These are phyloP conservation scores for Syngnathus scovelli DNA, from an alignment of 2,113 vertebrate genomes.

Conservation along the genomic window DNA sequence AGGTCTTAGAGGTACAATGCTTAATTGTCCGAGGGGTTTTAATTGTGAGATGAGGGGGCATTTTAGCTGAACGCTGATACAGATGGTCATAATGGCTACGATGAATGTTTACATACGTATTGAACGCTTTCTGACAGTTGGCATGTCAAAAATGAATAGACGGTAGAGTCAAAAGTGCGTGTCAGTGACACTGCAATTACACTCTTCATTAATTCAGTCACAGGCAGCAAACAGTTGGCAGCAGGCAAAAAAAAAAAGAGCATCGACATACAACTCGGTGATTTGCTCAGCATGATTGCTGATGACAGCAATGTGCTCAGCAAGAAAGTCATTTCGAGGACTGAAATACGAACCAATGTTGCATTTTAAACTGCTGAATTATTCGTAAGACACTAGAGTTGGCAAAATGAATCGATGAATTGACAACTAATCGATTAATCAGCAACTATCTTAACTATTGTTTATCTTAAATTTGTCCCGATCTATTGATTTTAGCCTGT, in stretches of 20 bases:
- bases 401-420: not conserved
- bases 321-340: conserved; percentile 41
- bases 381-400: conserved; percentile 5
- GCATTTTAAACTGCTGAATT: conserved; percentile 15
- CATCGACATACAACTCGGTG: conserved; percentile 38
- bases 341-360: conserved; percentile 11
- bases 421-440: too few relatives aligned
- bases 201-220: conserved; percentile 52
- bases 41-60: not conserved
- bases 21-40: not conserved
- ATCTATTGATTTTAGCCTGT: too few relatives aligned
- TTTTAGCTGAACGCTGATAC: conserved; percentile 16
- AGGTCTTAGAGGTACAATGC: not conserved
- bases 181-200: conserved; percentile 45
- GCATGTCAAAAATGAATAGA: conserved; percentile 32
- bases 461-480: too few relatives aligned
- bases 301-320: conserved; percentile 45
- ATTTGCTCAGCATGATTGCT: conserved; percentile 35
- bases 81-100: conserved; percentile 39
- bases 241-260: conserved; percentile 19
- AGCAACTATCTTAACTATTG: too few relatives aligned
- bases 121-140: conserved; percentile 51
- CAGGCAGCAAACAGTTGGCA: conserved; percentile 46
- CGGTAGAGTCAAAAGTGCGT: conserved; percentile 38
- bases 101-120: conserved; percentile 39